phyloP scores from a whole-genome alignment of 2,797 vertebrate genomes.

The Distichodus sexfasciatus region DNA sequence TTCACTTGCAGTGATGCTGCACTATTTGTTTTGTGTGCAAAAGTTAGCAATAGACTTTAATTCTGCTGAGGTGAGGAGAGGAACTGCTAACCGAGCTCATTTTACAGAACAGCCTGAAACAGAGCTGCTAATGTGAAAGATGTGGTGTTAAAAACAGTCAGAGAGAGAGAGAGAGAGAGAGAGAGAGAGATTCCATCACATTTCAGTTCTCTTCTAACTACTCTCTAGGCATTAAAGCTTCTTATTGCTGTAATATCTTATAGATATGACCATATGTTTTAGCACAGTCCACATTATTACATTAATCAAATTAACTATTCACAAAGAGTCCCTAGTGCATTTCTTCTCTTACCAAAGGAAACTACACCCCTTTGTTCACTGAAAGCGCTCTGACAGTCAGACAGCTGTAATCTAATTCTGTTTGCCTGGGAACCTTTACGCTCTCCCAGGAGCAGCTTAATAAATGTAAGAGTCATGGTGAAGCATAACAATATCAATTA shows the following conservation, averaged over 20 bases:
- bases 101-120: too few relatives aligned
- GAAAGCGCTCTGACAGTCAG: conserved; percentile 1
- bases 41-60: too few relatives aligned
- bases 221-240: not conserved
- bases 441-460: not conserved
- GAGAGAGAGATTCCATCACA: not conserved
- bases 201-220: not conserved
- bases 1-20: too few relatives aligned
- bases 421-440: not conserved
- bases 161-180: not conserved
- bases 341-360: conserved; percentile 10
- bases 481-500: not conserved
- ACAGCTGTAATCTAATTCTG: not conserved
- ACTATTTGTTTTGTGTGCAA: too few relatives aligned
- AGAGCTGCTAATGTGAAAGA: too few relatives aligned
- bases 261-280: too few relatives aligned
- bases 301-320: conserved; percentile 4
- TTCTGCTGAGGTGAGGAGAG: too few relatives aligned
- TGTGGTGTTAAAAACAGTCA: too few relatives aligned
- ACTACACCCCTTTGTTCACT: conserved; percentile 4
- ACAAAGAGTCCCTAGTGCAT: not conserved
- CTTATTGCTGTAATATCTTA: not conserved
- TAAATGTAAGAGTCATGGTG: not conserved
- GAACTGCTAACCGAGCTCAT: too few relatives aligned
- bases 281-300: too few relatives aligned